Evolutionary conservation across 2,113 vertebrate species (phyloP).

Genomic region (Oenanthe oenanthe): DNA sequence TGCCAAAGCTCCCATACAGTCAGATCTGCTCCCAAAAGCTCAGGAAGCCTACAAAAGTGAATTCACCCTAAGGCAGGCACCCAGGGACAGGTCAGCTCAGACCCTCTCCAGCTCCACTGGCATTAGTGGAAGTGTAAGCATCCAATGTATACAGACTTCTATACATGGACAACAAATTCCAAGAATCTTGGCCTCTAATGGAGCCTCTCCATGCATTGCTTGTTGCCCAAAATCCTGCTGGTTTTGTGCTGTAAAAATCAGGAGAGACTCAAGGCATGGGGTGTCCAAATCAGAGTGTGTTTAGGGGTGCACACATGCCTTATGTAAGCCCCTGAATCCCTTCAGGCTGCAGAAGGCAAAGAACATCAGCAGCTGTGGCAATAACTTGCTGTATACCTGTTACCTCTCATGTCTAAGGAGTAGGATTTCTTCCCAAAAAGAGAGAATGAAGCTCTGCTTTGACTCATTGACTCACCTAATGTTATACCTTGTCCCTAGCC

Average conservation of each 20-base stretch:
- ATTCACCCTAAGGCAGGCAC: background rate
- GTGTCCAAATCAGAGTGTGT: background rate
- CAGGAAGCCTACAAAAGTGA: background rate
- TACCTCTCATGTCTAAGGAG: background rate
- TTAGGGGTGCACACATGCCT: background rate
- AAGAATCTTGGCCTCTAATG: background rate
- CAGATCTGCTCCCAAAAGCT: background rate
- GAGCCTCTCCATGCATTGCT: background rate
- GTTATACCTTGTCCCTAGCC: background rate
- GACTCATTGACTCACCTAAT: background rate
- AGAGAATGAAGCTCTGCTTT: background rate
- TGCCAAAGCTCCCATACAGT: background rate
- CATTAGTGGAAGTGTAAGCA: background rate
- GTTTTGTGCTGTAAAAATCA: background rate
- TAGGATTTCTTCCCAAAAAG: background rate
- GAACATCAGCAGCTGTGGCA: background rate
- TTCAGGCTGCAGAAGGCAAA: background rate
- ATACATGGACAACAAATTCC: rapidly evolving
- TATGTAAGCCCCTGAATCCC: background rate
- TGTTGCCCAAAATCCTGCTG: background rate
- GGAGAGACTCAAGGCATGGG: rapidly evolving
- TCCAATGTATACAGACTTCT: background rate
- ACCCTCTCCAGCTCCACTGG: background rate
- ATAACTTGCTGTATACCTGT: background rate
- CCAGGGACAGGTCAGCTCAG: background rate